These are phyloP conservation scores for Diuraphis noxia DNA, from an alignment of 1,140 invertebrate species.

Conservation along the genomic window DNA sequence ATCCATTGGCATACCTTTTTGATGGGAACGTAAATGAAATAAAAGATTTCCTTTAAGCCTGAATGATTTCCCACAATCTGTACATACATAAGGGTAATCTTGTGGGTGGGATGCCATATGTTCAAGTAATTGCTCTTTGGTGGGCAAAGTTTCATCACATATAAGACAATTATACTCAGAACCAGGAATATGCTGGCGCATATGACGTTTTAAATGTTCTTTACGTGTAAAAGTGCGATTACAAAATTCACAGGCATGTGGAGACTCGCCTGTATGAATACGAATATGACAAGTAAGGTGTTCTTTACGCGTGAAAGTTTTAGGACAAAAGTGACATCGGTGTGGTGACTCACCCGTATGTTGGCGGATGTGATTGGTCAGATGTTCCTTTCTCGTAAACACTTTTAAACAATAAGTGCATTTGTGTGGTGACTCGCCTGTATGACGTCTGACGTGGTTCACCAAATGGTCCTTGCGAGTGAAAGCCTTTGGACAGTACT, in stretches of 20 bases:
- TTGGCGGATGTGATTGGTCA: constrained; percentile 68
- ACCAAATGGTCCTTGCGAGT: constrained; percentile 81
- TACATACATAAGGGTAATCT: constrained; percentile 63
- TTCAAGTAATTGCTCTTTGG: constrained; percentile 83
- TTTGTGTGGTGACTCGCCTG: constrained; percentile 67
- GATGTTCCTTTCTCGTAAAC: constrained; percentile 70
- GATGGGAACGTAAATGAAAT: constrained; percentile 89
- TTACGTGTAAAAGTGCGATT: constrained; percentile 80
- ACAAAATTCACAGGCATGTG: constrained; percentile 79
- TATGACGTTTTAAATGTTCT: constrained; percentile 79
- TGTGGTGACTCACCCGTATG: constrained; percentile 75
- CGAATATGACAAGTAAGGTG: constrained; percentile 87
- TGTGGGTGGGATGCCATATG: constrained; percentile 82
- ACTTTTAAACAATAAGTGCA: constrained; percentile 67
- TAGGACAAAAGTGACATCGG: constrained; percentile 69
- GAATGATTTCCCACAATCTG: constrained; percentile 59
- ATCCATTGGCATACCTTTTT: constrained; percentile 80
- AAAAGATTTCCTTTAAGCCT: constrained; percentile 59
- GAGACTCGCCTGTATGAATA: constrained; percentile 76
- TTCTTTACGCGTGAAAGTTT: constrained; percentile 86
- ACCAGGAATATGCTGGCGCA: constrained; percentile 88
- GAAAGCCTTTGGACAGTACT: constrained; percentile 81
- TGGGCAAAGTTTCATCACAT: constrained; percentile 83
- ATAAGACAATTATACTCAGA: constrained; percentile 81
- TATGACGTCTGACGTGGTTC: constrained; percentile 75